Evolutionary conservation across 1,140 invertebrate species (phyloP), one percentile per base, ranked within the genome.

Genomic region (Scaptomyza pallida): DNA sequence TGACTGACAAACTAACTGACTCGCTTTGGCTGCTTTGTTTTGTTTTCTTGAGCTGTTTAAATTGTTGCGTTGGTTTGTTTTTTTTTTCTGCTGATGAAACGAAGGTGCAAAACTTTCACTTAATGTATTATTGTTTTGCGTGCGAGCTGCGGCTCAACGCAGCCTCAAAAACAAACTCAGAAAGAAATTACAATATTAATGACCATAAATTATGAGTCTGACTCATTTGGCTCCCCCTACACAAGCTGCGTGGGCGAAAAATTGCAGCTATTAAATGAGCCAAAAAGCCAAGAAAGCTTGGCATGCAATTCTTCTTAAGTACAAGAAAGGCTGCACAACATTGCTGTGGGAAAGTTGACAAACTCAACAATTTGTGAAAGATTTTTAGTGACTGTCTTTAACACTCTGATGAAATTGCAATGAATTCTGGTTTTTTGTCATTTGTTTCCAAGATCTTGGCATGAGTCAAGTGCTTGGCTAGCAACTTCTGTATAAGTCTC

Each of bases 21-120:
- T 56, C 35, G 63, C 48, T 65, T 76, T 70, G 63, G 52, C 45
- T 71, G 44, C 12, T 56, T 62, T 56, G 37, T 62, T 77, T 67
- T 75, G 72, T 69, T 75, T 78, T 79, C 55, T 65, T 69, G 23
- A 51, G 63, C 61, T 79, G 63, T 57, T 86, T 69, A 67, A 65
- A 59, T 56, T 70, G 68, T 76, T 83, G 79, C 72, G 79, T 83
- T 83, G 63, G n/a, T n/a, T 55, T 30, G 6, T 30, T n/a, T n/a
- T n/a, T n/a, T n/a, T n/a, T n/a, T n/a, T n/a, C n/a, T n/a, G n/a
- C 26, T 30, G 57, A 64, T 52, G 41, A 23, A 37, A 48, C 65
- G 69, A 75, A 85, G 78, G 82, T 88, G 78, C 82, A 85, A 86
- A 86, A 86, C 82, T 86, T 86, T 86, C 82, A 86, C 82, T 86